Base-by-base conservation (phyloP, 1,140 invertebrate genomes). In the Drosophila seguyi region DNA sequence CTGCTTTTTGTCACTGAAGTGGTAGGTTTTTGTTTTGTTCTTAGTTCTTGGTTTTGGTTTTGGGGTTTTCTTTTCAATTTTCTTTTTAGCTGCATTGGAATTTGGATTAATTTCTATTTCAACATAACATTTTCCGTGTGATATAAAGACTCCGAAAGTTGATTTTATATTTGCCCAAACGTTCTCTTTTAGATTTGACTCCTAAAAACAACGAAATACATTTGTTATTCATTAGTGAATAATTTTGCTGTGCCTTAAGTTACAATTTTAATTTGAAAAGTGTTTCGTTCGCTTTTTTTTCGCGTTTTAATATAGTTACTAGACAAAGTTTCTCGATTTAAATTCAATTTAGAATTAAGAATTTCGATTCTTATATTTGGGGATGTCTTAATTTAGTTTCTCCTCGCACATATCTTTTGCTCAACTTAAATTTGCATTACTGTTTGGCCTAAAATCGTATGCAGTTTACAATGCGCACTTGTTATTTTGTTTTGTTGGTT, bases 191-290 rank as follows among this genome's bases (percentile, higher is more conserved):
- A 71, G 55, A 75, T 81, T 82, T 75, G 76, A 92, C 91, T 92
- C 91, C 91, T 92, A 92, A 92, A 92, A 92, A 92, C 91, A 92
- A 92, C 91, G 67, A 92, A 90, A 91, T 79, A 71, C 80, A 25
- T 59, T 69, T 77, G 61, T 63, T 55, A 67, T 82, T 68, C 55
- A 47, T 62, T 55, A 48, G 47, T 36, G 47, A 69, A 27, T 44
- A 83, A 84, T 90, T 90, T 90, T 69, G 82, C 75, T 88, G 80
- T 86, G 69, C 87, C 81, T 81, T 90, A 90, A 90, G 60, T 63
- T 81, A 85, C 44, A 68, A 75, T 79, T 79, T 79, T 59, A 50
- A 66, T 75, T 85, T 66, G 29, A 66, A 80, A 85, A 66, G 78
- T 78, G 78, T 78, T 79, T 18, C 66, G 62, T 67, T 75, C 58